Evolutionary conservation across 2,797 vertebrate genomes (phyloP).

Genomic region (Tolypeutes matacus): DNA sequence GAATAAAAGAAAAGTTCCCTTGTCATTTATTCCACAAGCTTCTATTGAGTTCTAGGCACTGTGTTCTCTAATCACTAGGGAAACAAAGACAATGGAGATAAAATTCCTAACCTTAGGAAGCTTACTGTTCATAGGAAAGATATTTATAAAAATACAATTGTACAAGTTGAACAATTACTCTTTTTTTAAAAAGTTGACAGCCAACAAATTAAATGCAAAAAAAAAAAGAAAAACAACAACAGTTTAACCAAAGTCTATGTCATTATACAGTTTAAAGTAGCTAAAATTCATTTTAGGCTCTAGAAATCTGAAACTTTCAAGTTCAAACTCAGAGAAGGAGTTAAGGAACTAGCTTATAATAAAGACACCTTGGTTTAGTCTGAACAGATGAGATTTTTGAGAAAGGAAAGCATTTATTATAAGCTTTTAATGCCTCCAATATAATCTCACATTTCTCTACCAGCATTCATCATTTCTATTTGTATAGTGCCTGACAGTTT

Average conservation of each 20-base stretch:
- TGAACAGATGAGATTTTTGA: constrained; percentile 61
- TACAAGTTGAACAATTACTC: background rate
- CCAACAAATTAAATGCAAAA: background rate
- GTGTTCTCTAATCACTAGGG: background rate
- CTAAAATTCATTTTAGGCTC: background rate
- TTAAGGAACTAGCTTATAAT: constrained; percentile 12
- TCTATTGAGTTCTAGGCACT: background rate
- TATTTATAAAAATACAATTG: constrained; percentile 12
- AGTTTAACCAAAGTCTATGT: background rate
- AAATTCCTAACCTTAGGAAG: background rate
- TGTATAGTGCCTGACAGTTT: constrained; percentile 56
- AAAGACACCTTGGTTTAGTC: constrained; percentile 54
- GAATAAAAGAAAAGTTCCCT: constrained; percentile 16
- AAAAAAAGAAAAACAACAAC: background rate
- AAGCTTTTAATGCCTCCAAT: constrained; percentile 68
- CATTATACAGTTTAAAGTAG: background rate
- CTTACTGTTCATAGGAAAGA: background rate
- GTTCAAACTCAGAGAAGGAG: constrained; percentile 6
- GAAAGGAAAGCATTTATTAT: constrained; percentile 51
- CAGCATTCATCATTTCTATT: constrained; percentile 46
- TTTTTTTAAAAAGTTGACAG: background rate
- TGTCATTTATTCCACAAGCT: constrained; percentile 1
- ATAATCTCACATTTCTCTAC: constrained; percentile 63
- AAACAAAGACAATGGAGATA: background rate
- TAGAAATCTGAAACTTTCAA: constrained; percentile 11